These are phyloP conservation scores for Noturus placidus DNA, from an alignment of 2,113 vertebrate genomes.

Conservation along the genomic window DNA sequence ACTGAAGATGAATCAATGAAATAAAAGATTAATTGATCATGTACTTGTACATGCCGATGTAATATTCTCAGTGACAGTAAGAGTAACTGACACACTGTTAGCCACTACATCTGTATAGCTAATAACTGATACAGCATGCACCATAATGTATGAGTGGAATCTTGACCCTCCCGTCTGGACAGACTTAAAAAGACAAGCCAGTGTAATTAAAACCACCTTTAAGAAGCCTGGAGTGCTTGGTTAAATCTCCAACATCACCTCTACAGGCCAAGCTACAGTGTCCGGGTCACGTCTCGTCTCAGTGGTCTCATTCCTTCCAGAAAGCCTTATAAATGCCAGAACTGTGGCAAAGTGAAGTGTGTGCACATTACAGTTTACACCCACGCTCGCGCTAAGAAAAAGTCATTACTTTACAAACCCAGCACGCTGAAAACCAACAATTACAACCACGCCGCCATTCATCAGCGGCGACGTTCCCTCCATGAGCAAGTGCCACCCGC, in stretches of 20 bases:
- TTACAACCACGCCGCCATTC: constrained; percentile 54
- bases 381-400: constrained; percentile 45
- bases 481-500: constrained; percentile 35
- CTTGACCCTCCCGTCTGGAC: not conserved
- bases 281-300: not conserved
- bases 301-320: constrained; percentile 5
- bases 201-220: not conserved
- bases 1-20: too few relatives aligned
- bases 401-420: constrained; percentile 49
- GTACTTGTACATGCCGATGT: too few relatives aligned
- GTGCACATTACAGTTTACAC: constrained; percentile 37
- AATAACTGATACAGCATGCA: not conserved
- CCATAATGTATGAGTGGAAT: not conserved
- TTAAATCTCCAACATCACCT: not conserved
- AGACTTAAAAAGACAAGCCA: not conserved
- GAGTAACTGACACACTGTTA: too few relatives aligned
- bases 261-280: not conserved
- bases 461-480: constrained; percentile 54
- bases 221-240: not conserved
- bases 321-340: not conserved
- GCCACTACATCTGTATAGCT: not conserved
- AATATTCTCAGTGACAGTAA: not conserved
- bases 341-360: constrained; percentile 42
- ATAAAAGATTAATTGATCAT: too few relatives aligned
- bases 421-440: constrained; percentile 45